These are phyloP conservation scores for Rhagologus leucostigma DNA, from an alignment of 2,113 vertebrate genomes.

Conservation along the genomic window DNA sequence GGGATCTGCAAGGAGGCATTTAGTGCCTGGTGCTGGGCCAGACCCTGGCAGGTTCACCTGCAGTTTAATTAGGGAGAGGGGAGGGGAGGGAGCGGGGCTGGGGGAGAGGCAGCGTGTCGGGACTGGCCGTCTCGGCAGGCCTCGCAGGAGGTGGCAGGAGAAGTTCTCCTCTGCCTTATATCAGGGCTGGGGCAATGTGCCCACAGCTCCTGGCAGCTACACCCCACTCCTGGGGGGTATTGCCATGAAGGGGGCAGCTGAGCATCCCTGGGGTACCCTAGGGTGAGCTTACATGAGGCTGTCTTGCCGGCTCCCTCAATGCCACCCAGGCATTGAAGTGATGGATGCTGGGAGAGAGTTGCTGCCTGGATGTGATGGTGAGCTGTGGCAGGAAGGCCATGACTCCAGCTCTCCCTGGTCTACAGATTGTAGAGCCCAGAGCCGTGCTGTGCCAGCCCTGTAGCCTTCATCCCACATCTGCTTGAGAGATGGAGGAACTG, in stretches of 20 bases:
- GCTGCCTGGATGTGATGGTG: neutral
- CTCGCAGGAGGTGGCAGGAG: neutral
- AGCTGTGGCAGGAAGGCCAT: neutral
- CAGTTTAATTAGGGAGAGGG: slow-evolving; percentile 71
- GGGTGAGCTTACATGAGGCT: neutral
- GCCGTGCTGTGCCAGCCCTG: neutral
- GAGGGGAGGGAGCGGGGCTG: slow-evolving; percentile 29
- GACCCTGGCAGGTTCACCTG: slow-evolving; percentile 74
- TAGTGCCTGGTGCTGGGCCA: slow-evolving; percentile 56
- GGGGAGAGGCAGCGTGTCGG: slow-evolving; percentile 43
- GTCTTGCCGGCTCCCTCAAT: rapidly evolving
- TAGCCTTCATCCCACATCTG: neutral
- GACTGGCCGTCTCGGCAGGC: slow-evolving; percentile 14
- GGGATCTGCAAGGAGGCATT: slow-evolving; percentile 67
- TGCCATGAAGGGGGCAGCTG: neutral
- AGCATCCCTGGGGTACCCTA: neutral
- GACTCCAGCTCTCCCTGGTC: neutral
- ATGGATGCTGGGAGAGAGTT: neutral
- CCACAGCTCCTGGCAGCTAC: neutral
- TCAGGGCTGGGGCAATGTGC: neutral
- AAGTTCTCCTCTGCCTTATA: neutral
- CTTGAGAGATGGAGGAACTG: neutral
- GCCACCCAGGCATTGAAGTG: neutral
- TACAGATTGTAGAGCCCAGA: neutral
- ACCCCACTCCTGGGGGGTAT: neutral